These are phyloP conservation scores for Cygnus buccinator DNA, from an alignment of 2,113 vertebrate species.

Conservation along the genomic window DNA sequence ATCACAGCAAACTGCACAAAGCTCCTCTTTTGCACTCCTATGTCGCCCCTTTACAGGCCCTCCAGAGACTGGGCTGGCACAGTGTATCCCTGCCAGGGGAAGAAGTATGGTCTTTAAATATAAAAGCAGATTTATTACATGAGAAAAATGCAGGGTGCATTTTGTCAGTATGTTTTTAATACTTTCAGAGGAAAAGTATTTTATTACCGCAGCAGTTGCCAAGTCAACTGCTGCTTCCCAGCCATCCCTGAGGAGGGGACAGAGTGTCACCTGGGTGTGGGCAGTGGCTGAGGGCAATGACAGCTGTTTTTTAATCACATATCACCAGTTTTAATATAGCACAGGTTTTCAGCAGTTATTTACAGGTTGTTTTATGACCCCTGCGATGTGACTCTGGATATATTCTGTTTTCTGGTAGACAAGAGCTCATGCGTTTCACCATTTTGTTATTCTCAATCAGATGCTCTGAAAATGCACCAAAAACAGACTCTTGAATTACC, in stretches of 20 bases:
- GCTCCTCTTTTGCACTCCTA: neutral
- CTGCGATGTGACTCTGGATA: neutral
- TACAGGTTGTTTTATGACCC: neutral
- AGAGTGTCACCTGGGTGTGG: neutral
- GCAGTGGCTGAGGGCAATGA: neutral
- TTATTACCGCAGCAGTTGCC: neutral
- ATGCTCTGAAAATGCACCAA: neutral
- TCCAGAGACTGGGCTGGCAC: neutral
- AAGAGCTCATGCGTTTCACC: neutral
- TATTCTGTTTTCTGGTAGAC: neutral
- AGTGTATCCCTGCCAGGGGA: neutral
- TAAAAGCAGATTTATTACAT: conserved; percentile 24
- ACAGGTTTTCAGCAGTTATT: neutral
- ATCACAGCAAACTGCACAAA: neutral
- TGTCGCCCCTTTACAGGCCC: neutral
- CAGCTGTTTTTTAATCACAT: neutral
- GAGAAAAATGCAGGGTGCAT: conserved; percentile 12
- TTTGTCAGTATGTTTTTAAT: conserved; percentile 37
- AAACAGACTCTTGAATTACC: neutral
- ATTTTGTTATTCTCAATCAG: neutral
- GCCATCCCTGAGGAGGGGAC: neutral
- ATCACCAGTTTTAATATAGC: neutral
- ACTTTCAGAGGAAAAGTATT: conserved; percentile 3
- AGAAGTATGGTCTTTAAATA: neutral
- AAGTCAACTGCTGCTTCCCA: neutral